Evolutionary conservation across 64 coral and sea anemone genomes (phyloP), one percentile per base, ranked within the genome.

Genomic region (Montipora foliosa): DNA sequence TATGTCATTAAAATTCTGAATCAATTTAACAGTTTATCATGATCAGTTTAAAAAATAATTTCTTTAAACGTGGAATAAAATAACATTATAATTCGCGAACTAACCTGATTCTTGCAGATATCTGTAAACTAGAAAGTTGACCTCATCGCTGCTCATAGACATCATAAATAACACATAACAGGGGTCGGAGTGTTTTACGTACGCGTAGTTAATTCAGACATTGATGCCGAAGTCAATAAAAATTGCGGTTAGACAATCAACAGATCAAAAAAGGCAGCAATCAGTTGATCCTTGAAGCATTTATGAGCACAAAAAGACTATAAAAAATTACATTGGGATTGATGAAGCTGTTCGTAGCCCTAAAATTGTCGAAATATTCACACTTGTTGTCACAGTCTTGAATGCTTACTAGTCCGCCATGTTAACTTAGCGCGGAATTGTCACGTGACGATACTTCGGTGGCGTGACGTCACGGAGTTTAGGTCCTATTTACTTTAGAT

Each of bases 71-170:
- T 59, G 47, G 22, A 45, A 87, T 20, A 75, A 8, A 79, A 45
- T 14, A 69, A 16, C 45, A 22, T 77, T 21, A 49, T 48, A 48
- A 59, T 37, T 37, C 37, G 37, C 37, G 37, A 55, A 82, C 79
- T 90, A 77, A 99, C 98, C 98, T 91, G 98, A 99, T 89, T 99
- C 98, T 79, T 99, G 98, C 58, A 99, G 95, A 90, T 99, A 99
- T 84, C 98, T 90, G 90, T 99, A 99, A 79, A 99, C 98, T 81
- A 99, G 75, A 92, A 96, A 99, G 80, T 99, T 99, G 61, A 99
- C 98, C 93, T 99, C 98, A 91, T 99, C 98, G 76, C 98, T 99
- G 79, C 80, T 99, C 89, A 99, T 94, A 99, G 98, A 96, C 98
- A 99, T 99, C 88, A 91, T 96, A 88, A 81, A 90, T 95, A 87